A percentile compares a stretch with the other conserved stretches of the same genome.
Conservation (phyloP, 2,113 vertebrate genomes). For the Parus major region DNA sequence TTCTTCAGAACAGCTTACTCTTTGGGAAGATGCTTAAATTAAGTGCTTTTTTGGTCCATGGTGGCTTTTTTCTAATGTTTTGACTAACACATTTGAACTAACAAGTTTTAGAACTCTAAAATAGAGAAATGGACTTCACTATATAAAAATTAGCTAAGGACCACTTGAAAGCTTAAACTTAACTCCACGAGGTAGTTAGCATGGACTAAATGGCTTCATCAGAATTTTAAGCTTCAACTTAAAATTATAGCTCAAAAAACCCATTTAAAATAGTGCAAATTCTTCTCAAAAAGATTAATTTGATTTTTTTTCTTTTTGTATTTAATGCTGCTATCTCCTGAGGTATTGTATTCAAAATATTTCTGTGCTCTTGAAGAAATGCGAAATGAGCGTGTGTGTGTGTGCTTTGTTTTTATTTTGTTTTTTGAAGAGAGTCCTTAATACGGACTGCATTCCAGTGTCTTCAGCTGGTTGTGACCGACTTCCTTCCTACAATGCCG, state of each 20-base stretch:
- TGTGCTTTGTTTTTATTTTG: constrained; percentile 17
- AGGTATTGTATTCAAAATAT: background rate
- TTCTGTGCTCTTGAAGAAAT: constrained; percentile 5
- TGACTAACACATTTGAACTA: background rate
- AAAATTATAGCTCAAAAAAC: background rate
- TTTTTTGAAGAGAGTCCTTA: constrained; percentile 88
- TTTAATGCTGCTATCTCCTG: background rate
- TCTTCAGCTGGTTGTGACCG: constrained; percentile 98
- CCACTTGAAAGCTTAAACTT: background rate
- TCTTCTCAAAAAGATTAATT: background rate
- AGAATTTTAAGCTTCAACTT: background rate
- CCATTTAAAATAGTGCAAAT: background rate
- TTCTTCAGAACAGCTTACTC: background rate
- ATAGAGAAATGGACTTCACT: background rate
- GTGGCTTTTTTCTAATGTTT: background rate
- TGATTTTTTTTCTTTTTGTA: background rate
- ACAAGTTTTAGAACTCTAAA: background rate
- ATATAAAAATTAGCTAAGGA: background rate
- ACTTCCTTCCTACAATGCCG: constrained; percentile 98
- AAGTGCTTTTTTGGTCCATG: background rate
- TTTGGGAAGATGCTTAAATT: background rate
- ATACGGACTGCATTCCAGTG: constrained; percentile 99
- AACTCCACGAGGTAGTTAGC: background rate
- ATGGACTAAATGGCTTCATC: background rate
- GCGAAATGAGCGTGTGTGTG: background rate